phyloP scores from a whole-genome alignment of 2,888 invertebrate genomes.

The Dasypogon diadema region DNA sequence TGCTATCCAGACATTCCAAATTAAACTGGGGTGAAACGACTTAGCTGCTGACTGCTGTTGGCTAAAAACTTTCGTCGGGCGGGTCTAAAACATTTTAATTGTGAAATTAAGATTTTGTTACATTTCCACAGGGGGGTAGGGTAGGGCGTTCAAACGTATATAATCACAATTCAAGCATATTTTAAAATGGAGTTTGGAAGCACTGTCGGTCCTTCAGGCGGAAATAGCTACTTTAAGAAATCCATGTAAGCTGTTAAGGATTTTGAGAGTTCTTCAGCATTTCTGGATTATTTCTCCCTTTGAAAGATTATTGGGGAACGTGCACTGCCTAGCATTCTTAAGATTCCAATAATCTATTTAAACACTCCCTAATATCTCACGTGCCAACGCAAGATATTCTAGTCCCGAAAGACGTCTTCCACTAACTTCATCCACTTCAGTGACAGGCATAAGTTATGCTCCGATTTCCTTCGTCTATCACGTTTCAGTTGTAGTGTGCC shows the following conservation, averaged over 20 bases:
- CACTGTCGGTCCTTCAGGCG: slow-evolving; percentile 12
- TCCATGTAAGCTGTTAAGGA: no score
- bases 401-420: neutral
- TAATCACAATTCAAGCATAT: no score
- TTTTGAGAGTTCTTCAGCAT: no score
- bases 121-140: no score
- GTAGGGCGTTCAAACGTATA: no score
- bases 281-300: no score
- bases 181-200: neutral
- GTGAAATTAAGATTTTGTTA: slow-evolving; percentile 24
- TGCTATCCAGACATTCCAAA: slow-evolving; percentile 38
- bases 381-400: neutral
- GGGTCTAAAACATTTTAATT: slow-evolving; percentile 23
- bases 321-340: neutral
- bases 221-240: no score
- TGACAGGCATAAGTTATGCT: neutral
- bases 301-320: neutral
- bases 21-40: slow-evolving; percentile 19
- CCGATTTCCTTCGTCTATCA: slow-evolving; percentile 1
- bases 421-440: neutral
- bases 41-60: neutral
- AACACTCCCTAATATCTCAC: neutral
- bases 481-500: neutral
- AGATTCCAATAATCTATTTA: neutral
- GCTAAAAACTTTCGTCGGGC: neutral